Conservation (phyloP, 1,140 invertebrate species). For the Leptinotarsa texana region DNA sequence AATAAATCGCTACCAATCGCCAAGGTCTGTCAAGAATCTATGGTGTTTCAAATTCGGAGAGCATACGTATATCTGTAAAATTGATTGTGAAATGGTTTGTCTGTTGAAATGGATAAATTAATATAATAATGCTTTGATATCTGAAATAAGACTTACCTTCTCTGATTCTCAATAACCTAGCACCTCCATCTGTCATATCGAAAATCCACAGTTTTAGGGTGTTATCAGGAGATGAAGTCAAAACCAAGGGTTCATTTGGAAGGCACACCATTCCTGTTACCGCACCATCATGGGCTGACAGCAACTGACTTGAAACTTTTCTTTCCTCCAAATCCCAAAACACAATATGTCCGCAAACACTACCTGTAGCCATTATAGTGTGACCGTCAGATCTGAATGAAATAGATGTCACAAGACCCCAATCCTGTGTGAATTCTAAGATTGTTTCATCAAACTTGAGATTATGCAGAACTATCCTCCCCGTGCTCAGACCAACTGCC, state of each 20-base stretch:
- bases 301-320: conserved; percentile 74
- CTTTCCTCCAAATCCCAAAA: conserved; percentile 93
- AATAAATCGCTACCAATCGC: too few relatives aligned
- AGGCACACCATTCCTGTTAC: conserved; percentile 83
- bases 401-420: conserved; percentile 84
- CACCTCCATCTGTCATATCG: conserved; percentile 88
- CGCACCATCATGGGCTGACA: conserved; percentile 72
- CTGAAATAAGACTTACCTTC: conserved; percentile 56
- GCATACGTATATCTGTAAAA: too few relatives aligned
- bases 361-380: conserved; percentile 83
- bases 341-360: conserved; percentile 78
- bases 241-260: conserved; percentile 83
- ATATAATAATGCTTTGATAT: too few relatives aligned
- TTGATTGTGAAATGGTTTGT: too few relatives aligned
- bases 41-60: too few relatives aligned
- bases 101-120: too few relatives aligned
- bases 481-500: conserved; percentile 81
- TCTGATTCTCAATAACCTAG: conserved; percentile 78
- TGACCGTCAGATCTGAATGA: conserved; percentile 87
- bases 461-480: conserved; percentile 87
- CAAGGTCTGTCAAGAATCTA: too few relatives aligned
- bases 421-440: conserved; percentile 88
- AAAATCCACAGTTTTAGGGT: conserved; percentile 97
- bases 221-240: conserved; percentile 93
- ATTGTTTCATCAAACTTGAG: conserved; percentile 83